Base-by-base conservation (phyloP, 2,797 vertebrate genomes). In the Arremon aurantiirostris region DNA sequence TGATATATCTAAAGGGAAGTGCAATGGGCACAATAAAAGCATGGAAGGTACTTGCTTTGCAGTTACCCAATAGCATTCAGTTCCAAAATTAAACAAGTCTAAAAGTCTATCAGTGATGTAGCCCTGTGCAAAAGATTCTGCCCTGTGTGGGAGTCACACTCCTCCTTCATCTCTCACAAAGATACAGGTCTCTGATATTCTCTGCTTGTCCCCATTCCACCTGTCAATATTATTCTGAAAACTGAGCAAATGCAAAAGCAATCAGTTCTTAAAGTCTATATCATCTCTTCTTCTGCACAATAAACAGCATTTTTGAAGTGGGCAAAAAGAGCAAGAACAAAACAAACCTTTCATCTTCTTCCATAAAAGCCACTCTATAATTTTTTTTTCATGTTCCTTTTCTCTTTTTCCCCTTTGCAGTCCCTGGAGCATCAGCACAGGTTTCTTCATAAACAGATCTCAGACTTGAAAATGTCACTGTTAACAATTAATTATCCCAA, bases 221-320 rank as follows among this genome's bases (percentile, higher is more conserved):
- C 59, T 88, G 82, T 63, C 70, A 60, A 63, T 94, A 93, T 76
- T 93, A 73, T 70, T 86, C 87, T 81, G 80, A 91, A 90, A 83
- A 70, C 70, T 64, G 63, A 86, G 55, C 30, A 91, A 92, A 92
- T 81, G 87, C 66, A 76, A 91, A 89, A 90, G 27, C 66, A 76
- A 81, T 77, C 87, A 50, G 16, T 70, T 88, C 66, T 63, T 88
- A 79, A 91, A 92, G 72, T 69, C 69, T 93, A 1, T 84, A 44
- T 84, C 27, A 2, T 88, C 35, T 34, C 27, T 83, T 63, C 41
- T 90, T 96, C 86, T 87, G 72, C 68, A 96, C 95, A 94, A 66
- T 93, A 96, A 96, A 93, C 65, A 94, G 57, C 65, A 94, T 94
- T 97, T 96, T 97, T 97, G 80, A 97, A 96, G 82, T 82, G 68